phyloP scores from a whole-genome alignment of 1,140 invertebrate species.

The Panulirus ornatus region DNA sequence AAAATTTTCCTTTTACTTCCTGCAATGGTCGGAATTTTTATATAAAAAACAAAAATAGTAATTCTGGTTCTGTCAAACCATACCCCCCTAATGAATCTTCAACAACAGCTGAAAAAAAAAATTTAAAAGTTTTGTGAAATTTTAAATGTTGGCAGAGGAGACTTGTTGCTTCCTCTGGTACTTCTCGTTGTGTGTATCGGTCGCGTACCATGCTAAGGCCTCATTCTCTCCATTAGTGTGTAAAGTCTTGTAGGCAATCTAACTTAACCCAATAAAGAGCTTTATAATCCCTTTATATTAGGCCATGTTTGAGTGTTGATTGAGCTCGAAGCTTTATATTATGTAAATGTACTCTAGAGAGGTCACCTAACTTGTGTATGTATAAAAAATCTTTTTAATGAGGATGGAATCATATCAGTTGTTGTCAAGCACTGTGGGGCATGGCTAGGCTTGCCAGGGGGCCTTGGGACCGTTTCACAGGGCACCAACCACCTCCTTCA shows the following conservation, averaged over 20 bases:
- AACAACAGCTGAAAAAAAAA: background rate
- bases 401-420: conserved; percentile 29
- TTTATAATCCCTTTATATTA: conserved; percentile 51
- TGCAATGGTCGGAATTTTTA: background rate
- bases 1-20: no score
- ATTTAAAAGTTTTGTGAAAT: conserved; percentile 11
- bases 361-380: conserved; percentile 40
- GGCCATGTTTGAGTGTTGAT: conserved; percentile 55
- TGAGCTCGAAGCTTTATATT: conserved; percentile 51
- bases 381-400: conserved; percentile 58
- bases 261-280: conserved; percentile 52
- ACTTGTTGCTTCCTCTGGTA: background rate
- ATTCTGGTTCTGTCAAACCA: conserved; percentile 11
- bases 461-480: no score
- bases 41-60: conserved; percentile 11
- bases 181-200: conserved; percentile 29
- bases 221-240: conserved; percentile 35
- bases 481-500: no score
- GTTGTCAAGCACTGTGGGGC: background rate
- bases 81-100: background rate
- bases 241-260: conserved; percentile 47
- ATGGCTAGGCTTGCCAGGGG: background rate
- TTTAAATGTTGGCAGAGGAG: conserved; percentile 19
- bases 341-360: conserved; percentile 55
- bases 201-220: conserved; percentile 9